Evolutionary conservation across 2,797 vertebrate genomes (phyloP).

Genomic region (Enteromius argenteus): DNA sequence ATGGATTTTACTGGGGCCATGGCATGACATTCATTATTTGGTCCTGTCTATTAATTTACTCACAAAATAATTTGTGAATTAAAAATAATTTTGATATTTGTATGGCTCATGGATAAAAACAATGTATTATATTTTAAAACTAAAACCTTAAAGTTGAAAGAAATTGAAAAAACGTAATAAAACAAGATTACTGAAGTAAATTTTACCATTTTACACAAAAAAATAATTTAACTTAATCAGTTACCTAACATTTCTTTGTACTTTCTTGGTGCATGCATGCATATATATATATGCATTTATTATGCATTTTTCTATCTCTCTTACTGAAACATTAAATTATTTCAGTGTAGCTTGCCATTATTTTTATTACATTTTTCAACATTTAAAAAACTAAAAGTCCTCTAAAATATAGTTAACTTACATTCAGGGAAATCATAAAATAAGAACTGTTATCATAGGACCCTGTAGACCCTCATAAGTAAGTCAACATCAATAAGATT

Average conservation of each 20-base stretch:
- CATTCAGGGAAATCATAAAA: neutral
- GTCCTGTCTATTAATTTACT: neutral
- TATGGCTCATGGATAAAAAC: neutral
- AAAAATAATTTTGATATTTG: neutral
- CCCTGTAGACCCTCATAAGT: neutral
- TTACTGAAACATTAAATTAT: neutral
- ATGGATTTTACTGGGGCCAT: neutral
- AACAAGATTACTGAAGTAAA: neutral
- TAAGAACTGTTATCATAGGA: neutral
- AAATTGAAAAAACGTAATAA: neutral
- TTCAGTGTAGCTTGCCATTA: neutral
- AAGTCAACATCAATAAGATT: neutral
- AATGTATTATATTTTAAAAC: neutral
- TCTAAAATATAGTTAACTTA: neutral
- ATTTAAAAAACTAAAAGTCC: neutral
- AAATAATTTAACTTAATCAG: neutral
- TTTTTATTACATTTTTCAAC: neutral
- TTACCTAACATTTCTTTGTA: neutral
- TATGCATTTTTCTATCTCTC: too few species aligned
- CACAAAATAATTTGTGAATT: neutral
- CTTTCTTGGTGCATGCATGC: too few species aligned
- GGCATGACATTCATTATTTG: neutral
- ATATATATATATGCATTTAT: too few species aligned
- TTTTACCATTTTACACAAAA: neutral
- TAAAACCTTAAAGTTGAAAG: neutral